Conservation (phyloP, 1,140 invertebrate species). For the Cotesia glomerata region DNA sequence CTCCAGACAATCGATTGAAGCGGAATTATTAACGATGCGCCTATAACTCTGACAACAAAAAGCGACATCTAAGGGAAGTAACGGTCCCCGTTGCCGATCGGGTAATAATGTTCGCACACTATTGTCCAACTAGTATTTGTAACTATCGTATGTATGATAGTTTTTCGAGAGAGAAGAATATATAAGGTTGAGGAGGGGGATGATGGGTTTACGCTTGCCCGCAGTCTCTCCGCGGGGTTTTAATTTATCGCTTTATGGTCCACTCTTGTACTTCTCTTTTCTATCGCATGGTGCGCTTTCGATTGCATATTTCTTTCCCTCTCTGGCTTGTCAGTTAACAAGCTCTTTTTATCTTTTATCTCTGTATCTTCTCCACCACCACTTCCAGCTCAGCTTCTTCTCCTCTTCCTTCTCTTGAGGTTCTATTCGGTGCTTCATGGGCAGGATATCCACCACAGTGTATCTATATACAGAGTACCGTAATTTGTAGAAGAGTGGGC, state of each 20-base stretch:
- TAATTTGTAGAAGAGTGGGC: slow-evolving; percentile 22
- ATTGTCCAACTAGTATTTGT: slow-evolving; percentile 26
- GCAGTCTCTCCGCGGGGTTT: slow-evolving; percentile 38
- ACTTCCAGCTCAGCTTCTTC: background rate
- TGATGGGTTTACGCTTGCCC: slow-evolving; percentile 51
- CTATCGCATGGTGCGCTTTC: background rate
- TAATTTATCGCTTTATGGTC: slow-evolving; percentile 58
- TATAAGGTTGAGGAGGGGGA: slow-evolving; percentile 33
- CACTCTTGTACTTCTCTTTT: slow-evolving; percentile 35
- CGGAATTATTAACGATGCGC: slow-evolving; percentile 20
- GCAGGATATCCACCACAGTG: slow-evolving; percentile 6
- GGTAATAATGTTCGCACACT: slow-evolving; percentile 50
- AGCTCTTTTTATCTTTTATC: no score
- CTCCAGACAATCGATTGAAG: slow-evolving; percentile 12
- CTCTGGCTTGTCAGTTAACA: background rate
- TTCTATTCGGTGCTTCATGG: no score
- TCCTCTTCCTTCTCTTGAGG: background rate
- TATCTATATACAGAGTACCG: slow-evolving; percentile 11
- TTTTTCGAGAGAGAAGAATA: background rate
- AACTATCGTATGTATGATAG: background rate
- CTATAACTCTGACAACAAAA: slow-evolving; percentile 30
- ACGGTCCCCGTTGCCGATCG: slow-evolving; percentile 41
- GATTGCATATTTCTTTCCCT: slow-evolving; percentile 9
- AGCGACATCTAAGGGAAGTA: slow-evolving; percentile 33
- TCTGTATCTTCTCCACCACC: background rate